phyloP scores from a whole-genome alignment of 2,797 vertebrate genomes.

The Cottoperca gobio region DNA sequence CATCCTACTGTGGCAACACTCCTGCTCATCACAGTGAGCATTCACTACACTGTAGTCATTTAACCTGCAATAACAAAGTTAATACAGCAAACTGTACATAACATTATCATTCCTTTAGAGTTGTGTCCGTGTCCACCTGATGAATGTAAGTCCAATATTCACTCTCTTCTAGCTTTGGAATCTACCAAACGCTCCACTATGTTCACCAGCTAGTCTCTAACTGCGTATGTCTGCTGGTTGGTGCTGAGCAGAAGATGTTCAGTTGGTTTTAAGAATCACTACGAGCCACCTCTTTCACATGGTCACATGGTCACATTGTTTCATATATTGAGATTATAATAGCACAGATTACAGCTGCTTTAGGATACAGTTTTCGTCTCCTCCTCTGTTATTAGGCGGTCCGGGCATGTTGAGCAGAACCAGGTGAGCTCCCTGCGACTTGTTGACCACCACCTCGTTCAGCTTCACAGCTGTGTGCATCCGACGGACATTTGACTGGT shows the following conservation, averaged over 20 bases:
- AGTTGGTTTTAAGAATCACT: not conserved
- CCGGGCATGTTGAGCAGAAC: constrained; percentile 98
- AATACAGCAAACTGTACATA: too few relatives aligned
- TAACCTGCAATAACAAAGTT: not conserved
- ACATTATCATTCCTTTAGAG: too few relatives aligned
- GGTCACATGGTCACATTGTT: not conserved
- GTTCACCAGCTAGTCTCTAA: too few relatives aligned
- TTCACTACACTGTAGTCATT: not conserved
- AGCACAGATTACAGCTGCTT: not conserved
- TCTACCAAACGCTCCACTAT: not conserved
- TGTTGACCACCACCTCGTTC: constrained; percentile 91
- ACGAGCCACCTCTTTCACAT: not conserved
- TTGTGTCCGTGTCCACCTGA: too few relatives aligned
- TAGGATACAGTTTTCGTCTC: constrained; percentile 99
- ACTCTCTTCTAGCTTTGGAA: not conserved
- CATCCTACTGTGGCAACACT: not conserved
- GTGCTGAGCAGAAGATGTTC: not conserved
- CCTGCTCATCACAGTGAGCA: not conserved
- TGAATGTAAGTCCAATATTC: too few relatives aligned
- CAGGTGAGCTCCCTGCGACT: constrained; percentile 94
- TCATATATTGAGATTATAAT: not conserved
- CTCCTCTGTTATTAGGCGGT: constrained; percentile 91
- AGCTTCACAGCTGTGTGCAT: constrained; percentile 92
- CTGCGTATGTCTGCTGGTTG: not conserved
- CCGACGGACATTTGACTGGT: constrained; percentile 93